Evolutionary conservation across 2,888 invertebrate genomes (phyloP), one percentile per base, ranked within the genome.

Genomic region (Rhodophaea formosa): DNA sequence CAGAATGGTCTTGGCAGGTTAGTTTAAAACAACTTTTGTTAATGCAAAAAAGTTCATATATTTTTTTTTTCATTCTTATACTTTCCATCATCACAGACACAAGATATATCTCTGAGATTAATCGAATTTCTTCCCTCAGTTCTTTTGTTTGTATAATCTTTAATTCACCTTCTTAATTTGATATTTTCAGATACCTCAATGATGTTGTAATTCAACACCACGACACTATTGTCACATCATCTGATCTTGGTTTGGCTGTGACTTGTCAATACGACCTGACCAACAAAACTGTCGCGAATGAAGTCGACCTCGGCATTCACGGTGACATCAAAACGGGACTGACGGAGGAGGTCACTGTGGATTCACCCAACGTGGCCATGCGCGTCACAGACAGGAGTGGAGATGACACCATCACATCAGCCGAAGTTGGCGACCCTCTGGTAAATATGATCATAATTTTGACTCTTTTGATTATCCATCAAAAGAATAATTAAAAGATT

Each of bases 171-270:
- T n/a, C 5, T 2, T 39, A 10, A n/a, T n/a, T n/a, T n/a, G 7
- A 16, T 14, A 14, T 32, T 16, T 14, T 49, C 75, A 92, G 92
- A 75, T 97, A 96, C 80, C 93, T 97, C 77, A 98, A 97, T 84
- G 98, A 98, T 86, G 97, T 97, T 63, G 96, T 98, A 58, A 97
- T 98, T 74, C 98, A 98, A 82, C 97, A 98, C 88, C 98, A 98
- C 90, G 97, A 97, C 80, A 97, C 97, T 77, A 98, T 98, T 74
- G 97, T 98, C 64, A 98, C 98, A 65, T 97, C 97, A 64, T 97
- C 97, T 53, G 98, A 98, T 93, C 93, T 98, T 74, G 98, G 98
- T 43, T 93, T 98, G 57, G 97, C 97, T 51, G 97, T 98, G 61
- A 97, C 97, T 66, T 98, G 98, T 84, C 97, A 98, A 80, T 98